Evolutionary conservation across 2,113 vertebrate genomes (phyloP).

Genomic region (Muntiacus muntjak): DNA sequence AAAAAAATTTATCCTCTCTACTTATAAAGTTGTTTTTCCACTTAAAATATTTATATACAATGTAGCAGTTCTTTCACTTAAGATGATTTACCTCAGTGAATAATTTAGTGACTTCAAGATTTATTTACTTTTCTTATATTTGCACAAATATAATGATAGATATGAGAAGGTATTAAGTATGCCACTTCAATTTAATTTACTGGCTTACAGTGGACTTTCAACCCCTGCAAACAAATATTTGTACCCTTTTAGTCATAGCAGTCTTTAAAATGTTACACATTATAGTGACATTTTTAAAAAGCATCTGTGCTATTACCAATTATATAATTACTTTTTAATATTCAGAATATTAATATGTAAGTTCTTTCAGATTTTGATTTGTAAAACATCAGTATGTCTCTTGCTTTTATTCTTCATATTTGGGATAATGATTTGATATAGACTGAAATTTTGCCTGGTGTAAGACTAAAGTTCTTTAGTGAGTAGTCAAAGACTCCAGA

Average conservation of each 20-base stretch:
- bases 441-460: not conserved
- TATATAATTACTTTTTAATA: not conserved
- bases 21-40: slow-evolving; percentile 14
- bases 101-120: slow-evolving; percentile 51
- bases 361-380: not conserved
- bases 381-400: not conserved
- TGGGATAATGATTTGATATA: not conserved
- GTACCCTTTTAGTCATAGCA: not conserved
- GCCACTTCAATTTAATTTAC: slow-evolving; percentile 33
- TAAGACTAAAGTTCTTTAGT: not conserved
- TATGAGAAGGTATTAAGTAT: slow-evolving; percentile 19
- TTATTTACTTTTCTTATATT: slow-evolving; percentile 34
- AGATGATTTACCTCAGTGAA: slow-evolving; percentile 36
- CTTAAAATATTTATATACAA: slow-evolving; percentile 44
- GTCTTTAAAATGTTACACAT: not conserved
- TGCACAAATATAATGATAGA: slow-evolving; percentile 11
- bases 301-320: not conserved
- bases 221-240: not conserved
- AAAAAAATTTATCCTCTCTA: not conserved
- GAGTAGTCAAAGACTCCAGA: not conserved
- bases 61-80: slow-evolving; percentile 15
- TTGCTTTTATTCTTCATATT: not conserved
- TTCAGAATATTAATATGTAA: not conserved
- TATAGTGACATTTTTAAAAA: not conserved
- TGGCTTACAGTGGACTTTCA: not conserved